These are phyloP conservation scores for Pipa parva DNA, from an alignment of 2,113 vertebrate genomes.

Conservation along the genomic window DNA sequence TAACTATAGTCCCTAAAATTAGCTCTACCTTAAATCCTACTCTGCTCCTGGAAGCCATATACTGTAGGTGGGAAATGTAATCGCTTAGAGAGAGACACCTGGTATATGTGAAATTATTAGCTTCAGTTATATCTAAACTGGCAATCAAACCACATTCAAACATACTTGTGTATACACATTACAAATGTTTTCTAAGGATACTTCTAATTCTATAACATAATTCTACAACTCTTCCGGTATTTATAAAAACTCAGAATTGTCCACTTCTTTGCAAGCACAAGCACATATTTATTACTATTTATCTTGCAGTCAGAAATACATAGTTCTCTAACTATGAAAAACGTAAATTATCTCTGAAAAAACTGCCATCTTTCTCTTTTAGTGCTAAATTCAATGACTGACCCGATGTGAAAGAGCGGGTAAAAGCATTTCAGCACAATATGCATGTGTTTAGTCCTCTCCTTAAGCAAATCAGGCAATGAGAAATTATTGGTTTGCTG, in stretches of 20 bases:
- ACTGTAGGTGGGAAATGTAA: too few relatives aligned
- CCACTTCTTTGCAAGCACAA: background rate
- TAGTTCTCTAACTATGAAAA: slow-evolving; percentile 4
- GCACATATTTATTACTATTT: slow-evolving; percentile 2
- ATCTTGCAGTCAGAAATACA: background rate
- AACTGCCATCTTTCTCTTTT: slow-evolving; percentile 11
- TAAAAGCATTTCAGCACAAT: slow-evolving; percentile 35
- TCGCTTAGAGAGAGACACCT: too few relatives aligned
- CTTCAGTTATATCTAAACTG: slow-evolving; percentile 5
- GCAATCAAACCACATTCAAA: background rate
- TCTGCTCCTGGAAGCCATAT: too few relatives aligned
- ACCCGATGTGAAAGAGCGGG: slow-evolving; percentile 29
- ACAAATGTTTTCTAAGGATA: slow-evolving; percentile 11
- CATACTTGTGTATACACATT: background rate
- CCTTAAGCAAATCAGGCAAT: slow-evolving; percentile 19
- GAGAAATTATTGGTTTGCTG: slow-evolving; percentile 5
- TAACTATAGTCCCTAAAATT: too few relatives aligned
- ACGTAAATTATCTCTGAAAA: slow-evolving; percentile 32
- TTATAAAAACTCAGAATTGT: background rate
- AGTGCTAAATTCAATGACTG: slow-evolving; percentile 36
- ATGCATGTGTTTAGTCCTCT: slow-evolving; percentile 10
- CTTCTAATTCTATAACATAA: background rate
- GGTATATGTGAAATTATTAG: background rate
- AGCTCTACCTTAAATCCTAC: too few relatives aligned
- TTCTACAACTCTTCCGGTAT: background rate